phyloP scores from a whole-genome alignment of 1,140 invertebrate genomes.

The Chionoecetes opilio region DNA sequence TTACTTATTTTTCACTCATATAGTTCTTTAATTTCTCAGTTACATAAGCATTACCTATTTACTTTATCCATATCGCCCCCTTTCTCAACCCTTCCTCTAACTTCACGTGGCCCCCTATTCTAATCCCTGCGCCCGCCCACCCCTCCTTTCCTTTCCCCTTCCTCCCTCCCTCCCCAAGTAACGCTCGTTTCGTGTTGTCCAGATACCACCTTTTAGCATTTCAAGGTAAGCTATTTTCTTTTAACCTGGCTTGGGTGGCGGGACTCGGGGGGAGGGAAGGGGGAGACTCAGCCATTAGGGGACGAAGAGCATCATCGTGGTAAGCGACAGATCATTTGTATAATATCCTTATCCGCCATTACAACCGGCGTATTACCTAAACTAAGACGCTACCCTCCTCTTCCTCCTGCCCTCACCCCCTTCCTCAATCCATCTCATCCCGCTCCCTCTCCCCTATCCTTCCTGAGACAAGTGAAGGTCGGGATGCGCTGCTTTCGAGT shows the following conservation, averaged over 20 bases:
- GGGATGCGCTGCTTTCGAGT: too few species aligned
- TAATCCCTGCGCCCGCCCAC: background rate
- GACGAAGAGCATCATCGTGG: background rate
- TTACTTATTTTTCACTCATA: too few species aligned
- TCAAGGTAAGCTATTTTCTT: conserved; percentile 29
- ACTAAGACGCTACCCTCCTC: background rate
- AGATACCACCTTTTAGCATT: background rate
- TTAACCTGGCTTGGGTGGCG: background rate
- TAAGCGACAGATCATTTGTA: conserved; percentile 62
- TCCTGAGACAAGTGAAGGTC: too few species aligned
- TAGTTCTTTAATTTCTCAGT: too few species aligned
- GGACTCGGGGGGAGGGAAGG: background rate
- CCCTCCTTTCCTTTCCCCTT: background rate
- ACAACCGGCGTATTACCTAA: background rate
- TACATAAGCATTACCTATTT: background rate
- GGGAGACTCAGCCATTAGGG: conserved; percentile 15
- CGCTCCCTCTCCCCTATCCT: too few species aligned
- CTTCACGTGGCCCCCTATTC: background rate
- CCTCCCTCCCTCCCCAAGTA: background rate
- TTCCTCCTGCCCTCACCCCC: too few species aligned
- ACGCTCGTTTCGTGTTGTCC: background rate
- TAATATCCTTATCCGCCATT: conserved; percentile 43
- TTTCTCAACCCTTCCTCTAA: background rate
- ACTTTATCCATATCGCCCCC: background rate
- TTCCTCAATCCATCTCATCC: too few species aligned